Evolutionary conservation across 2,797 vertebrate species (phyloP), one percentile per base, ranked within the genome.

Genomic region (Poeciliopsis turneri): DNA sequence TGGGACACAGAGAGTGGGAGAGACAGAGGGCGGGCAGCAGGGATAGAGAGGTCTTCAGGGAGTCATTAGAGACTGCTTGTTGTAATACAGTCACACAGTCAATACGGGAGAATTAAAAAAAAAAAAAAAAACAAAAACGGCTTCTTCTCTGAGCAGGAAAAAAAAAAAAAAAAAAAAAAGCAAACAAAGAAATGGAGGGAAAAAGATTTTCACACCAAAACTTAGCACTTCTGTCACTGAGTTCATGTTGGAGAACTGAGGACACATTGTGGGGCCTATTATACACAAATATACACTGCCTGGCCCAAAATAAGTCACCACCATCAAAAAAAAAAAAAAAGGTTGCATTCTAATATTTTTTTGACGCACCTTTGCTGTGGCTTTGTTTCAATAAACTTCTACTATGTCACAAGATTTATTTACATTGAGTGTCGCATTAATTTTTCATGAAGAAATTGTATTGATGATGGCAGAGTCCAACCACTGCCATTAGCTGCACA

Each of bases 1-100:
- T 12, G 79, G 79, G 90, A 82, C 43, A 68, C 79, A 78, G 77
- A 81, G 78, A 74, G 81, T 76, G 84, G 76, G 82, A 82, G 84
- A 82, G 84, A 86, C 72, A 85, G 89, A 79, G 92, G 89, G 91
- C 45, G 81, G 91, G 92, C 88, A 88, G 89, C 3, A 69, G 90
- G 92, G 93, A 93, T 92, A 89, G 92, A 92, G 90, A 90, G 92
- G 93, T 93, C 94, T 95, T 95, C 90, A 93, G 95, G 93, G 95
- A 95, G 90, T 94, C 93, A 94, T 96, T 95, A 95, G 91, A 91
- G 90, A 84, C 92, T 89, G 87, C 92, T 94, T 94, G 93, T 95
- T 95, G 94, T 92, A 93, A 93, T 94, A 94, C 90, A 95, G 92
- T 92, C 93, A 89, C 92, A 93, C 92, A 93, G 94, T 94, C 94